A percentile compares a stretch with the other conserved stretches of the same genome.
These are phyloP conservation scores for Ylistrum balloti DNA, from an alignment of 1,140 invertebrate genomes.

Conservation along the genomic window DNA sequence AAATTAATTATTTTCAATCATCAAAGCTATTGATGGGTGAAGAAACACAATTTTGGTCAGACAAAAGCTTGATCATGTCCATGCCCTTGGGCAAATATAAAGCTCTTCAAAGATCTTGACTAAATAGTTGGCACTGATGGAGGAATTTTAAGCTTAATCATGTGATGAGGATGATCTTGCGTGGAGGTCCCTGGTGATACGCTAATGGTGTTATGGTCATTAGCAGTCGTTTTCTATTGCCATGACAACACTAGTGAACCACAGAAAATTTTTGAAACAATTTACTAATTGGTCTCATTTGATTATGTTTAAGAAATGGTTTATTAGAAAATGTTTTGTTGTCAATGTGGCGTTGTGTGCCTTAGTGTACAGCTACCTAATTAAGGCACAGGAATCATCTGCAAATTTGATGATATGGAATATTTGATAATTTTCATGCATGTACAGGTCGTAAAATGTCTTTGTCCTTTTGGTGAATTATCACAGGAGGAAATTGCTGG, in stretches of 20 bases:
- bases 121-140: not conserved
- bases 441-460: conserved; percentile 16
- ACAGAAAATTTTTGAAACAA: conserved; percentile 12
- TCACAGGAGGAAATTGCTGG: not conserved
- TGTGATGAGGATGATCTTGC: not conserved
- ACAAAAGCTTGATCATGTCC: conserved; percentile 18
- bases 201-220: not conserved
- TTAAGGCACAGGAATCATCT: not conserved
- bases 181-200: not conserved
- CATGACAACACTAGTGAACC: not conserved
- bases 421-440: not conserved
- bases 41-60: not conserved
- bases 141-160: not conserved
- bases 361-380: not conserved
- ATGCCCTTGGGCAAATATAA: conserved; percentile 12
- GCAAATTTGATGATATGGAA: conserved; percentile 23
- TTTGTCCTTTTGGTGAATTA: conserved; percentile 1
- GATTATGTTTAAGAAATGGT: conserved; percentile 31
- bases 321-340: conserved; percentile 1
- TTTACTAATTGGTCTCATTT: conserved; percentile 13
- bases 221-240: conserved; percentile 11
- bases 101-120: not conserved
- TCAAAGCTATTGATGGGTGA: not conserved
- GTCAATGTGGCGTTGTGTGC: not conserved
- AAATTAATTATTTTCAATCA: conserved; percentile 40